Evolutionary conservation across 2,888 invertebrate genomes (phyloP), one percentile per base, ranked within the genome.

Genomic region (Heliothis peltigera): DNA sequence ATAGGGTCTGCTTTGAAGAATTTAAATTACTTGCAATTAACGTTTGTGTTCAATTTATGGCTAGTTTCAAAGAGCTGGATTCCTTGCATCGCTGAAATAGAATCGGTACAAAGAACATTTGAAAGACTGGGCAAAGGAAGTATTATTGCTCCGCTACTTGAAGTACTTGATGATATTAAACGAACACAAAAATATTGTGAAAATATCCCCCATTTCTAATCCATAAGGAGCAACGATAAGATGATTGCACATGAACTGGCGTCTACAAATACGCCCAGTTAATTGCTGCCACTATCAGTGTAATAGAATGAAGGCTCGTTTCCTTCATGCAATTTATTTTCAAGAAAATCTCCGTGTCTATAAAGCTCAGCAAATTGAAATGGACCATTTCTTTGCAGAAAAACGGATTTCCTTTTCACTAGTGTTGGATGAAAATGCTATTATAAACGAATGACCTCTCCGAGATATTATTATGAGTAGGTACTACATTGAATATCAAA

Each of bases 31-130:
- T 80, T 77, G 75, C 77, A 78, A 77, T 79, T 79, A 84, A 81
- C 71, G 76, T 83, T 84, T 85, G 71, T 79, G 81, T 89, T 87
- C 79, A 86, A 86, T 88, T 88, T 87, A 81, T 76, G 68, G 75
- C 75, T 57, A 22, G 73, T 80, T 81, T 79, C 64, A 62, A 46
- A 22, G 49, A 63, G 73, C 10, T 59, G 47, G 21, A 53, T 83
- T 80, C 80, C 74, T 80, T 77, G 77, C 67, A 66, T 68, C 53
- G 55, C 43, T 42, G 48, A 49, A 43, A 10, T 8, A 59, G 52
- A 32, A 42, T n/a, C n/a, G n/a, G n/a, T 49, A 48, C 25, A 47
- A 53, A 64, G 21, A 21, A 18, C 19, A 35, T 49, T 47, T 64
- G 17, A 42, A 60, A 60, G 28, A 61, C 39, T 55, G 19, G 48